Base-by-base conservation (phyloP, 2,888 invertebrate genomes). In the Mylabris sibirica region DNA sequence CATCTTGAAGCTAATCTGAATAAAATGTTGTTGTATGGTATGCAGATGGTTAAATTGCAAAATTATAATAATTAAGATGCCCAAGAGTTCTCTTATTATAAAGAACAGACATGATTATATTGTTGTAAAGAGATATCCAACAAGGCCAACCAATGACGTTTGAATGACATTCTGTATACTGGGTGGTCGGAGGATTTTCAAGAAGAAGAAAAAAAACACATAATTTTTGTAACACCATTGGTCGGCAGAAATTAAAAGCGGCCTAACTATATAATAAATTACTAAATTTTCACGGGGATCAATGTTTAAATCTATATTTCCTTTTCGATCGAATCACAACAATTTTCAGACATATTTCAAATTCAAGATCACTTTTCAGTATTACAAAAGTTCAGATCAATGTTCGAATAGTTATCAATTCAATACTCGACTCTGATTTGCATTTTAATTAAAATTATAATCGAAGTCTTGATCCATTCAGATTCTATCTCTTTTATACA, bases 141-240 rank as follows among this genome's bases (percentile, higher is more conserved):
- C 24, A 53, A 53, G 53, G 24, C 53, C 53, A 53, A 12, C 53
- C 53, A 53, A 53, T 53, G 53, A 53, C 53, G 53, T 53, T 53
- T 49, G 49, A 17, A 49, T 49, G 49, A 20, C 20, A 24, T 2
- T 20, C 1, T 3, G 24, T 17, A 24, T 11, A 8, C 53, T 53
- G 53, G 53, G 53, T 53, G 53, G 53, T 24, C 53, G 53, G 22
- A 2, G 49, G 20, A 17, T 8, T 49, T 49, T 20, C 49, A 20
- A 20, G n/a, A n/a, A n/a, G n/a, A n/a, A n/a, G n/a, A 49, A 20
- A 20, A 49, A 49, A 11, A 49, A 49, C 49, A 20, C 44, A 49
- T 20, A 20, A 49, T 20, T 49, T 30, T 49, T 49, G 20, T 17
- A 44, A 44, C 11, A 5, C 20, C 11, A 49, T 49, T 22, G 24